Evolutionary conservation across 2,888 invertebrate genomes (phyloP).

Genomic region (Hemaris fuciformis): DNA sequence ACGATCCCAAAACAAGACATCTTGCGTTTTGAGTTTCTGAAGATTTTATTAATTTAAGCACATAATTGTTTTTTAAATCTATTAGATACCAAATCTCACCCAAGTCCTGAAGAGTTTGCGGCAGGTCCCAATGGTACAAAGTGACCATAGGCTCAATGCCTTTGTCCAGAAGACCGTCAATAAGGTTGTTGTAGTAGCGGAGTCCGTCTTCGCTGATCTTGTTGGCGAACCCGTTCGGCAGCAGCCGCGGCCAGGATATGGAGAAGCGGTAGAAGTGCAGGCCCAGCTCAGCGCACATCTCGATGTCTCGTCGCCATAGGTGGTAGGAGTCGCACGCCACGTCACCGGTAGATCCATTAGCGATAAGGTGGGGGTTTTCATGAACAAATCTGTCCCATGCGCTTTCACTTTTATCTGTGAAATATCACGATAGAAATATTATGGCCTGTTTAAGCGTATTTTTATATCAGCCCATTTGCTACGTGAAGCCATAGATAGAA

Average conservation of each 20-base stretch:
- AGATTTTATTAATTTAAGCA: too few species aligned
- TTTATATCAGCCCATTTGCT: too few species aligned
- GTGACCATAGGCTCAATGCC: constrained; percentile 79
- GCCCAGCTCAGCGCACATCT: constrained; percentile 76
- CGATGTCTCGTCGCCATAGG: constrained; percentile 80
- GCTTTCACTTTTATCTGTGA: constrained; percentile 86
- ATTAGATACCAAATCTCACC: too few species aligned
- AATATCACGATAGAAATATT: too few species aligned
- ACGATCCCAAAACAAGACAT: too few species aligned
- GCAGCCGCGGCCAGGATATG: constrained; percentile 82
- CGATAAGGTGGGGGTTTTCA: constrained; percentile 17
- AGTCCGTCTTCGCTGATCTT: constrained; percentile 71
- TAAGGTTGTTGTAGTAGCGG: constrained; percentile 76
- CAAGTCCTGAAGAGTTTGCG: constrained; percentile 57
- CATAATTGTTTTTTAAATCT: too few species aligned
- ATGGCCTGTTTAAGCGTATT: too few species aligned
- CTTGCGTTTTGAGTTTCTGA: too few species aligned
- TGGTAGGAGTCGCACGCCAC: constrained; percentile 85
- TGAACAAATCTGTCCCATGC: constrained; percentile 58
- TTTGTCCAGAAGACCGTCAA: constrained; percentile 69
- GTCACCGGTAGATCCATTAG: constrained; percentile 73
- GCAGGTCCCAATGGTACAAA: constrained; percentile 70
- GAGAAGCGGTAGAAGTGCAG: constrained; percentile 79
- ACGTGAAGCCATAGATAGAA: too few species aligned
- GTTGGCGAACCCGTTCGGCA: constrained; percentile 53